Conservation (phyloP, 2,797 vertebrate species). For the Pangasius djambal region DNA sequence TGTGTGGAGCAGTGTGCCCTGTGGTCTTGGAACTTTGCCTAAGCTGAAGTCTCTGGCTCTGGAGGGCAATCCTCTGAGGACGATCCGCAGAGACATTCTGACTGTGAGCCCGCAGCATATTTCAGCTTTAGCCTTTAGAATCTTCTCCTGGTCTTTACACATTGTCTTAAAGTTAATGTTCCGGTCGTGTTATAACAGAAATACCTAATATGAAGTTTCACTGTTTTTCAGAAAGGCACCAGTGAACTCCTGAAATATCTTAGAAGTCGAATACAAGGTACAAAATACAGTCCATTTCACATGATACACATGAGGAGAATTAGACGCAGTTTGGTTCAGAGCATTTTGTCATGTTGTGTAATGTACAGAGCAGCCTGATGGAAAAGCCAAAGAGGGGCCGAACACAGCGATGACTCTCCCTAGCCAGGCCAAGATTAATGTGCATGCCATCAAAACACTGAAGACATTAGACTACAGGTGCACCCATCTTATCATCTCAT, state of each 20-base stretch:
- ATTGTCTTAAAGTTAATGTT: background rate
- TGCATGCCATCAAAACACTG: slow-evolving; percentile 81
- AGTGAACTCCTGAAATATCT: slow-evolving; percentile 91
- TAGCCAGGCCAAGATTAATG: slow-evolving; percentile 82
- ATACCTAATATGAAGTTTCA: slow-evolving; percentile 18
- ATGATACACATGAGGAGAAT: background rate
- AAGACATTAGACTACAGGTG: slow-evolving; percentile 89
- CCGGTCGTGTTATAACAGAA: background rate
- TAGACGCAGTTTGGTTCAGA: background rate
- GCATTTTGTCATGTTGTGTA: slow-evolving; percentile 27
- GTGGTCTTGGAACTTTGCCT: slow-evolving; percentile 83
- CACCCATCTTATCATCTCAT: background rate
- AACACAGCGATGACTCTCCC: slow-evolving; percentile 90
- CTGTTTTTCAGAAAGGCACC: slow-evolving; percentile 86
- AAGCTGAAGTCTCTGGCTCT: slow-evolving; percentile 86
- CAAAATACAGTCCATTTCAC: background rate
- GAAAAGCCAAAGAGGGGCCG: slow-evolving; percentile 58
- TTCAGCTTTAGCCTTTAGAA: background rate
- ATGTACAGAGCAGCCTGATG: slow-evolving; percentile 73
- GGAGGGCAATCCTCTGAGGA: slow-evolving; percentile 92
- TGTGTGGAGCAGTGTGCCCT: slow-evolving; percentile 81
- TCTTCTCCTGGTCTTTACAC: background rate
- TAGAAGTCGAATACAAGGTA: slow-evolving; percentile 91
- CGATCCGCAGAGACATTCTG: slow-evolving; percentile 89
- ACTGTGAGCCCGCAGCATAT: slow-evolving; percentile 73